phyloP scores from a whole-genome alignment of 2,797 vertebrate genomes.

The Sebastes alutus region DNA sequence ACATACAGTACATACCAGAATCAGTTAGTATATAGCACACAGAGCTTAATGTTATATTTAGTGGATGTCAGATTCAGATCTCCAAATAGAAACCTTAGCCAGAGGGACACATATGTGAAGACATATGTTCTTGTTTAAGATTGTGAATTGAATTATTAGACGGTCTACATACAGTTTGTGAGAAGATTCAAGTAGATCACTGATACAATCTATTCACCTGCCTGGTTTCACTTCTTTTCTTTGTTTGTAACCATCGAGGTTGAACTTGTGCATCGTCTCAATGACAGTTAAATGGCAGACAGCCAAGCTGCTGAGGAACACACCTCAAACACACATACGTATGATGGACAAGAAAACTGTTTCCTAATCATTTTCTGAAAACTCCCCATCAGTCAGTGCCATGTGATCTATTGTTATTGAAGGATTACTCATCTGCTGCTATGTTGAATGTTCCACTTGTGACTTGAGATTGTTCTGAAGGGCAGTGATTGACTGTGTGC shows the following conservation, averaged over 20 bases:
- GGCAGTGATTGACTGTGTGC: background rate
- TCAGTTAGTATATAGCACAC: constrained; percentile 2
- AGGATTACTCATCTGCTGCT: background rate
- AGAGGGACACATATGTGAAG: background rate
- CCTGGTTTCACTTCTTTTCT: background rate
- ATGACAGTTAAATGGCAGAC: constrained; percentile 4
- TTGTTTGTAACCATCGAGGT: background rate
- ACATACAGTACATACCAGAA: background rate
- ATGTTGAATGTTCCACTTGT: background rate
- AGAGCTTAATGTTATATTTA: background rate
- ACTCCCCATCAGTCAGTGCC: background rate
- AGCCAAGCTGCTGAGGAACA: background rate
- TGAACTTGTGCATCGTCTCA: background rate
- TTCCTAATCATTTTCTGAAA: constrained; percentile 1
- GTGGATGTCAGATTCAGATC: background rate
- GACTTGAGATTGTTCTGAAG: background rate
- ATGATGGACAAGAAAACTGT: background rate
- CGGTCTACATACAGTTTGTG: background rate
- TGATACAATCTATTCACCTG: background rate
- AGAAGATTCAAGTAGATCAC: background rate
- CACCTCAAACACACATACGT: background rate
- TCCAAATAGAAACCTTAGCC: background rate
- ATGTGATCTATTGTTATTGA: background rate
- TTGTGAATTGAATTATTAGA: background rate
- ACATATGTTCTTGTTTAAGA: background rate